Conservation (phyloP, 2,113 vertebrate genomes). For the Platanista minor region DNA sequence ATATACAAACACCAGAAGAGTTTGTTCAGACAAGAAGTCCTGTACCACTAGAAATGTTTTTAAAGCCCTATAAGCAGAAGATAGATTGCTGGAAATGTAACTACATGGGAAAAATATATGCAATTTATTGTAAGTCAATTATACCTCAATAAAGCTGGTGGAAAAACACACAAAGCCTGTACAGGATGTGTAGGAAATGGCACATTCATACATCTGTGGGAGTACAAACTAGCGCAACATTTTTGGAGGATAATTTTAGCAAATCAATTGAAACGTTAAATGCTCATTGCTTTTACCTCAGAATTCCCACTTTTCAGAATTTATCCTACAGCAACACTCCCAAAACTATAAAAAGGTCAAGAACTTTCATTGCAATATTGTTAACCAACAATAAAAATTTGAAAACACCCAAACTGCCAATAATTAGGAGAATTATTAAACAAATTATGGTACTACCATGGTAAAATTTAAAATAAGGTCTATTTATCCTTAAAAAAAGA, state of each 20-base stretch:
- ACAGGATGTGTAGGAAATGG: background rate
- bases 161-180: background rate
- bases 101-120: background rate
- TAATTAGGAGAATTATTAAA: background rate
- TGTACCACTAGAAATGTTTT: background rate
- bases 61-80: background rate
- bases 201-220: background rate
- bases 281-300: background rate
- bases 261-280: background rate
- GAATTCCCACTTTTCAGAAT: background rate
- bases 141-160: background rate
- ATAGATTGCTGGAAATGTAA: background rate
- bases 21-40: background rate
- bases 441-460: background rate
- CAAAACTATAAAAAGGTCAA: background rate
- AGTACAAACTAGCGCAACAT: background rate
- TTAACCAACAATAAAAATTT: background rate
- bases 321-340: background rate
- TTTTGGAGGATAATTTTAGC: background rate
- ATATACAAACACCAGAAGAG: background rate
- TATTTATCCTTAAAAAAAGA: background rate
- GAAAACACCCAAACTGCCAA: background rate
- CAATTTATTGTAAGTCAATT: background rate
- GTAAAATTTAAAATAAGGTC: background rate
- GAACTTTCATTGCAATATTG: background rate